Base-by-base conservation (phyloP, 2,797 vertebrate species). In the Choloepus didactylus region DNA sequence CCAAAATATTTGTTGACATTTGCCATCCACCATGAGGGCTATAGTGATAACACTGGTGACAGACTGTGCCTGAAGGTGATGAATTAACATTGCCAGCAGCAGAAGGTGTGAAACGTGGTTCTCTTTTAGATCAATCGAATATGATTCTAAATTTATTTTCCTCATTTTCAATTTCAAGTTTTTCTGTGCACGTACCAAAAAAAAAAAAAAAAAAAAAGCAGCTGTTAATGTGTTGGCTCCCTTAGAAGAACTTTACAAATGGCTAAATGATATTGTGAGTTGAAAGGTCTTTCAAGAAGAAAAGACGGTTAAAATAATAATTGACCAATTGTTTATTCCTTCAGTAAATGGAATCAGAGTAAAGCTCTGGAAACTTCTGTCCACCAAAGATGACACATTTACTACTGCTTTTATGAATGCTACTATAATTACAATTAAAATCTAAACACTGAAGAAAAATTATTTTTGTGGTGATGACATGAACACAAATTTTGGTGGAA, bases 301-400 rank as follows among this genome's bases (percentile, higher is more conserved):
- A 76, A 27, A 75, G 29, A 60, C 8, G 60, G 41, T 66, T 31
- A 67, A 35, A 5, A 76, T 59, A 41, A 81, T 44, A 96, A 70
- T 75, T 79, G 5, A 2, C 76, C 9, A 31, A 23, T 44, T 82
- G 6, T 73, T 82, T 82, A 38, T 31, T 72, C 62, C 41, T 60
- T 80, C 44, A 81, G 12, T 66, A 67, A 73, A 38, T 73, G 31
- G 46, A 92, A 80, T 64, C 19, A 84, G 12, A 12, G 25, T 66
- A 84, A 88, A 91, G 19, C 35, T 94, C 93, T 92, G 60, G 56
- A 15, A 88, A 5, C 46, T 88, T 88, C 10, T 59, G 90, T 70
- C 23, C 10, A 1, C 87, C 44, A 84, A 92, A 94, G 9, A 51
- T 62, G 51, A 80, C 4, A 46, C 16, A 80, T 75, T 16, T 87